Conservation (phyloP, 2,113 vertebrate species). For the Pterocles orientalis region DNA sequence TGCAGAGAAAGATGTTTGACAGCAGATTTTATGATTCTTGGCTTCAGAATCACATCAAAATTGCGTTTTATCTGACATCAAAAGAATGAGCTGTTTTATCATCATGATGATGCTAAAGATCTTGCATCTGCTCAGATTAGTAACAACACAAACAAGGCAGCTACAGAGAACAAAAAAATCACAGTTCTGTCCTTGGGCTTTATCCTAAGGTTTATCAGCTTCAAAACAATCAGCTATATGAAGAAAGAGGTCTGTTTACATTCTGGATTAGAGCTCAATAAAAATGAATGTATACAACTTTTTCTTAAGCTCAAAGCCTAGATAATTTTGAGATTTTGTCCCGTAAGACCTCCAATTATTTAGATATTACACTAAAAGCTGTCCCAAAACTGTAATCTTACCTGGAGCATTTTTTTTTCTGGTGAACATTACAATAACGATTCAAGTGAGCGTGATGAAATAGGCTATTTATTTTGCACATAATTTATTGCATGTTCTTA, state of each 20-base stretch:
- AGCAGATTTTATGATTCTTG: neutral
- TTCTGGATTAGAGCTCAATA: neutral
- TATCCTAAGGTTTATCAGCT: neutral
- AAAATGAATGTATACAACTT: neutral
- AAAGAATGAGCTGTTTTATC: constrained; percentile 34
- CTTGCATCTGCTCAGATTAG: neutral
- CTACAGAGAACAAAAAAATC: neutral
- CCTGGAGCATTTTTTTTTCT: neutral
- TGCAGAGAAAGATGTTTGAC: neutral
- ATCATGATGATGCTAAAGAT: neutral
- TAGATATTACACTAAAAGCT: neutral
- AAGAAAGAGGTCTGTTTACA: neutral
- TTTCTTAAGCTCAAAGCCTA: neutral
- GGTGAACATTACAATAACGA: neutral
- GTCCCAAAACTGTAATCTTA: neutral
- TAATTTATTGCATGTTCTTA: neutral
- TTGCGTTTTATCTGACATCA: constrained; percentile 47
- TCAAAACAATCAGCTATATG: neutral
- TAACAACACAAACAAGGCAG: neutral
- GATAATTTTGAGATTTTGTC: neutral
- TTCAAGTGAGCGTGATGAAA: neutral
- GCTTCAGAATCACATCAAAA: neutral
- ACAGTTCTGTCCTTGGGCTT: neutral
- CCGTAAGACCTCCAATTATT: neutral
- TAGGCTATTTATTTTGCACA: neutral